phyloP scores from a whole-genome alignment of 2,888 invertebrate species.

The Diarsia brunnea region DNA sequence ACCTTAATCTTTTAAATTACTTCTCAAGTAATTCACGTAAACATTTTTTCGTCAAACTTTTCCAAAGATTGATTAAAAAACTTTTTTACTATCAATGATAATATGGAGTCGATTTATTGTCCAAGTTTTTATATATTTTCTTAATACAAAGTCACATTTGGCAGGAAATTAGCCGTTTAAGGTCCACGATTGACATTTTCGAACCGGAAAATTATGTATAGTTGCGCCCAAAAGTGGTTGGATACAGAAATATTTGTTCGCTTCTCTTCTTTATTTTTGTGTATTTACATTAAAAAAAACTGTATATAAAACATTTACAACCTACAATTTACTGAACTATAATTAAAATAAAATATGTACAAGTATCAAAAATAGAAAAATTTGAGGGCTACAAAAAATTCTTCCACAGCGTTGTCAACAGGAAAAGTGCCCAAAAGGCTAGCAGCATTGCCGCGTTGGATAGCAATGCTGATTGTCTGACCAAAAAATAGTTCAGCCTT shows the following conservation, averaged over 20 bases:
- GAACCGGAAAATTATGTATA: conserved; percentile 69
- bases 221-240: conserved; percentile 50
- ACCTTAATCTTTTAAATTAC: conserved; percentile 64
- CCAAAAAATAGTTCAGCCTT: no score
- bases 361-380: no score
- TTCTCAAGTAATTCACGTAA: conserved; percentile 63
- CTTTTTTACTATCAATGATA: conserved; percentile 68
- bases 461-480: no score
- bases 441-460: no score
- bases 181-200: conserved; percentile 69
- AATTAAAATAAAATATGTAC: no score
- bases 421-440: no score
- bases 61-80: conserved; percentile 72
- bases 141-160: conserved; percentile 69
- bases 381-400: no score
- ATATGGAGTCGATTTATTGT: conserved; percentile 64
- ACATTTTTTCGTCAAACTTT: conserved; percentile 61
- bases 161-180: conserved; percentile 72
- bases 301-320: no score
- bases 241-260: neutral
- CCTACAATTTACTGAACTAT: no score
- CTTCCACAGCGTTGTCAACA: no score
- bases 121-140: conserved; percentile 67
- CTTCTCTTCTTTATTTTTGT: no score
- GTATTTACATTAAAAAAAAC: no score